phyloP scores from a whole-genome alignment of 2,113 vertebrate genomes.

The Pygoscelis adeliae region DNA sequence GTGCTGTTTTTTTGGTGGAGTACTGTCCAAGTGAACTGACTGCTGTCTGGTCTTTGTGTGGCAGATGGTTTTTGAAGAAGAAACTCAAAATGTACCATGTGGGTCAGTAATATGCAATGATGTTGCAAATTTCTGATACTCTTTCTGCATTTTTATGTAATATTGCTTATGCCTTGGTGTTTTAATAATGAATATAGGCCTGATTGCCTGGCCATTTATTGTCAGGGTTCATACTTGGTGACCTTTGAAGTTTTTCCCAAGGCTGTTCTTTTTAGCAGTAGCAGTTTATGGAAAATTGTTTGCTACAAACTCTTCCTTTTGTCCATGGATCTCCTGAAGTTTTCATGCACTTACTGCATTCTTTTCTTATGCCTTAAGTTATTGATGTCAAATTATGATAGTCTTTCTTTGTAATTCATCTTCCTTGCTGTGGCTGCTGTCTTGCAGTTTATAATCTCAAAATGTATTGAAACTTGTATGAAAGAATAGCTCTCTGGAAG shows the following conservation, averaged over 20 bases:
- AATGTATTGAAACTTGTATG: neutral
- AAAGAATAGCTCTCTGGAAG: neutral
- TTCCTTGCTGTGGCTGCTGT: neutral
- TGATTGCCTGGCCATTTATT: neutral
- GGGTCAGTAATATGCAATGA: rapidly evolving
- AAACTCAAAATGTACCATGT: neutral
- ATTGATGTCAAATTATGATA: neutral
- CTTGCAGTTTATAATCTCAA: neutral
- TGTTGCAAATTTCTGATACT: neutral
- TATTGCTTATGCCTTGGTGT: neutral
- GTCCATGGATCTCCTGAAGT: neutral
- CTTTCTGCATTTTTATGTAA: neutral
- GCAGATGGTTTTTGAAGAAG: neutral
- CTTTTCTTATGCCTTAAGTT: neutral
- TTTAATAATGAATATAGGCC: neutral
- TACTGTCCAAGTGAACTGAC: neutral
- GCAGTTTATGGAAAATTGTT: neutral
- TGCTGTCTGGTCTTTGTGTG: neutral
- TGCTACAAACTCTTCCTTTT: neutral
- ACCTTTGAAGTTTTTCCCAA: neutral
- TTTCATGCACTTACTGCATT: neutral
- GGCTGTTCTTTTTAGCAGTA: neutral
- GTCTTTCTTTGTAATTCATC: neutral
- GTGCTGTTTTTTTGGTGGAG: neutral
- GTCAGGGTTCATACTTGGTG: neutral